Evolutionary conservation across 1,140 invertebrate species (phyloP).

Genomic region (Chlorops oryzae): DNA sequence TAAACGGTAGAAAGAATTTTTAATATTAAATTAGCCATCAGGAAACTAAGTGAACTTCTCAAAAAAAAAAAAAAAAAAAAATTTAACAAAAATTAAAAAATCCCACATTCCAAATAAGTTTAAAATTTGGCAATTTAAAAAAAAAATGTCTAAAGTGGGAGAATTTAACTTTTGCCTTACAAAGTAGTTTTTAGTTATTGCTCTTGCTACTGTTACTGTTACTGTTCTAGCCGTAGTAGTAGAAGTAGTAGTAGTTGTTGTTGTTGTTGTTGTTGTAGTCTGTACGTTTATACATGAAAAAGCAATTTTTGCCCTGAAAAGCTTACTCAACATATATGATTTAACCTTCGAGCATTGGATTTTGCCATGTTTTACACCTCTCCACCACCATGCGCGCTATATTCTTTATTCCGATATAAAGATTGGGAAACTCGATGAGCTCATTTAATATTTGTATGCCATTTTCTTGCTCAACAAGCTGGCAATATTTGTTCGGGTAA

Average conservation of each 20-base stretch:
- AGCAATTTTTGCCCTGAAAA: background rate
- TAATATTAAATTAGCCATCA: too few relatives aligned
- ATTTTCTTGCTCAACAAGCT: conserved; percentile 75
- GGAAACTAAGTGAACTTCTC: too few relatives aligned
- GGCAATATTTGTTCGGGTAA: conserved; percentile 79
- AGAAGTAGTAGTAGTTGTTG: conserved; percentile 2
- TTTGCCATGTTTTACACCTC: conserved; percentile 51
- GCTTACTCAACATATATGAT: background rate
- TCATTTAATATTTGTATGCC: conserved; percentile 69
- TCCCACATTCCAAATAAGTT: too few relatives aligned
- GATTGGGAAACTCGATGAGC: conserved; percentile 57
- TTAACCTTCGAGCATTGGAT: conserved; percentile 34
- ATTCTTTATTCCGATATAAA: conserved; percentile 60
- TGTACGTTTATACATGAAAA: background rate
- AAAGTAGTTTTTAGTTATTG: too few relatives aligned
- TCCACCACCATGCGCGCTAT: conserved; percentile 61
- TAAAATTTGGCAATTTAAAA: too few relatives aligned
- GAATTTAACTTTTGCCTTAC: too few relatives aligned
- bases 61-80: too few relatives aligned
- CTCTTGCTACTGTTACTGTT: too few relatives aligned
- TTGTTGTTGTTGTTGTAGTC: background rate
- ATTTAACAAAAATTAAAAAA: too few relatives aligned
- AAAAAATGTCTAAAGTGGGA: too few relatives aligned
- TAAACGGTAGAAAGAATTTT: too few relatives aligned
- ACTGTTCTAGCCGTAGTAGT: too few relatives aligned